phyloP scores from a whole-genome alignment of 2,113 vertebrate species.

The Sterna hirundo region DNA sequence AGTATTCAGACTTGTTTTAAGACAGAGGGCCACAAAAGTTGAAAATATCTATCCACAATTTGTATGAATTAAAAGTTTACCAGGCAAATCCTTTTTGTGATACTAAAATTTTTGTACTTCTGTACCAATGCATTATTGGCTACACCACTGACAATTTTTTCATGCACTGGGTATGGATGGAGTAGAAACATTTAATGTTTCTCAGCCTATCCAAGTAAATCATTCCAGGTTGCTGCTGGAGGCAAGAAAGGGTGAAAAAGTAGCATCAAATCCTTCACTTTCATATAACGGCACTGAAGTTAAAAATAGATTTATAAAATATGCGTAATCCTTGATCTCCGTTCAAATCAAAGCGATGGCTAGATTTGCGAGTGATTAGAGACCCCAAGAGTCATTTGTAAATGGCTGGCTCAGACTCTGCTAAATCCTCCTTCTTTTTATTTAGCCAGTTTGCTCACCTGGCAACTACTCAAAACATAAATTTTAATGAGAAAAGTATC shows the following conservation, averaged over 20 bases:
- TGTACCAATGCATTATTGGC: neutral
- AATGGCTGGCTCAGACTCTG: neutral
- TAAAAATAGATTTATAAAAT: neutral
- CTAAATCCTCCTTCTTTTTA: neutral
- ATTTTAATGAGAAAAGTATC: constrained; percentile 36
- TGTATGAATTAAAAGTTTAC: neutral
- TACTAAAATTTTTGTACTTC: neutral
- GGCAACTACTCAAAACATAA: constrained; percentile 9
- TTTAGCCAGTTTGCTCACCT: constrained; percentile 25
- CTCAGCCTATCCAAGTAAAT: neutral
- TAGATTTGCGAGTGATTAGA: neutral
- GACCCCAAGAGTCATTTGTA: neutral
- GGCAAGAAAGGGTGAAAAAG: neutral
- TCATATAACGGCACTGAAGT: neutral
- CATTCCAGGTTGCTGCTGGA: neutral
- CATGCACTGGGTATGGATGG: neutral
- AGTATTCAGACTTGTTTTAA: neutral
- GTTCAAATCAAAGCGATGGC: neutral
- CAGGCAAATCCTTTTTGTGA: neutral
- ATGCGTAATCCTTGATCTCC: neutral
- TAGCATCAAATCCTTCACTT: neutral
- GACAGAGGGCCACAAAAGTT: neutral
- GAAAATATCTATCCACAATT: neutral
- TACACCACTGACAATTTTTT: neutral
- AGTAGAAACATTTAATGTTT: neutral